These are phyloP conservation scores for Drosophila subpulchrella DNA, from an alignment of 1,140 invertebrate genomes.

Conservation along the genomic window DNA sequence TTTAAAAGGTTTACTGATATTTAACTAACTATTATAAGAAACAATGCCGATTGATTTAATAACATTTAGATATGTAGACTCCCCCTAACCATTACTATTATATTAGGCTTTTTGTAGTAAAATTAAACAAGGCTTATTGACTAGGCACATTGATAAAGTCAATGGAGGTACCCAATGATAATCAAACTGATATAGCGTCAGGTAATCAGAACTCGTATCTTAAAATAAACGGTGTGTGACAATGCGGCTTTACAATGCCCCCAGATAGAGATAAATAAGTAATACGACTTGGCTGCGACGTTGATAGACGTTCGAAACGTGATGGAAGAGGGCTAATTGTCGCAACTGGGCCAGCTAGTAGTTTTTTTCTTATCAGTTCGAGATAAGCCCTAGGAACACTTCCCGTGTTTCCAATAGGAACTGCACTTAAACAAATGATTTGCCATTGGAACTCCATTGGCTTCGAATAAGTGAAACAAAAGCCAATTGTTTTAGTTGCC, in stretches of 20 bases:
- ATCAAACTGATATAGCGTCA: not conserved
- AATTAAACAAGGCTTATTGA: not conserved
- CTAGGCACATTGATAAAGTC: slow-evolving; percentile 2
- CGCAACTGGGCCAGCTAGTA: slow-evolving; percentile 31
- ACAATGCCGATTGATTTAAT: no score
- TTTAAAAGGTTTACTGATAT: no score
- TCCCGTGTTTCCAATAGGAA: not conserved
- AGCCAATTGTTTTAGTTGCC: not conserved
- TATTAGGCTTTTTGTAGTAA: not conserved
- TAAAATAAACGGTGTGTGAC: slow-evolving; percentile 22
- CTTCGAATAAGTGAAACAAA: slow-evolving; percentile 1
- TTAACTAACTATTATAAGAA: no score
- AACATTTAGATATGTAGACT: no score
- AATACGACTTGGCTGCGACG: slow-evolving; percentile 11
- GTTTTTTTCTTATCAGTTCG: slow-evolving; percentile 45
- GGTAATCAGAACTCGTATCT: slow-evolving; percentile 22
- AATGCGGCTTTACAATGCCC: slow-evolving; percentile 16
- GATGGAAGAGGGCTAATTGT: slow-evolving; percentile 36
- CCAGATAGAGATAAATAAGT: slow-evolving; percentile 22
- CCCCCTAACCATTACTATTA: not conserved
- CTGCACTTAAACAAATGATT: slow-evolving; percentile 16
- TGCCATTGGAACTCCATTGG: slow-evolving; percentile 11
- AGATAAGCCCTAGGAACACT: slow-evolving; percentile 47
- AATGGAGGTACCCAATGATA: not conserved
- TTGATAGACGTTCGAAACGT: slow-evolving; percentile 56